Base-by-base conservation (phyloP, 2,113 vertebrate species). In the Lycocorax pyrrhopterus region DNA sequence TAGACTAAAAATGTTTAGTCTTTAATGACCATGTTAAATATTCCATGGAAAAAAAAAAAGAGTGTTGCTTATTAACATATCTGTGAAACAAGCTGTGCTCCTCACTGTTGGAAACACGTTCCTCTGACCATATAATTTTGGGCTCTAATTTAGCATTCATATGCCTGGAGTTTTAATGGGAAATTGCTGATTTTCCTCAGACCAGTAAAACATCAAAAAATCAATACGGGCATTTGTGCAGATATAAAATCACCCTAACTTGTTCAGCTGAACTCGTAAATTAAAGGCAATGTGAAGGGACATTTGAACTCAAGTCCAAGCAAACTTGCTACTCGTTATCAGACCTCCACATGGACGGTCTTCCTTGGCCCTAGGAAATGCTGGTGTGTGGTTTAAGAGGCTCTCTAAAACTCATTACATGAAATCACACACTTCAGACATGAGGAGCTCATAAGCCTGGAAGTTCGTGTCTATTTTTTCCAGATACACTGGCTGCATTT, bases 1-100 rank as follows among this genome's bases (percentile, higher is more conserved):
- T 71, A 85, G 21, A 58, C 51, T 80, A 77, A 90, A 96, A 91
- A 35, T 17, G 27, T 69, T 86, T 52, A 47, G 51, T 69, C 44
- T 77, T 94, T 83, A 90, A 83, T 51, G 43, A 81, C 44, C 79
- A 80, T 49, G 35, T 62, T 79, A 80, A 66, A 63, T 93, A 94
- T 80, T 94, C 82, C 89, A 93, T 47, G 55, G 79, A 49, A 32
- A 64, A 84, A 44, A 53, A 22, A 19, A 59, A 37, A 58, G 20
- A 43, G 19, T 7, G 4, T 46, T 33, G 23, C 33, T 53, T 39
- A 39, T 53, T 78, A 78, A n/a, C 1, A 2, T 39, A 46, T 33
- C 55, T 39, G 27, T 10, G 29, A 78, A 62, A 27, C 39, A 75
- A 93, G 49, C 44, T 52, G 20, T 68, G 83, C 73, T 89, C 60